phyloP scores from a whole-genome alignment of 2,113 vertebrate species.

The Urocitellus parryii region DNA sequence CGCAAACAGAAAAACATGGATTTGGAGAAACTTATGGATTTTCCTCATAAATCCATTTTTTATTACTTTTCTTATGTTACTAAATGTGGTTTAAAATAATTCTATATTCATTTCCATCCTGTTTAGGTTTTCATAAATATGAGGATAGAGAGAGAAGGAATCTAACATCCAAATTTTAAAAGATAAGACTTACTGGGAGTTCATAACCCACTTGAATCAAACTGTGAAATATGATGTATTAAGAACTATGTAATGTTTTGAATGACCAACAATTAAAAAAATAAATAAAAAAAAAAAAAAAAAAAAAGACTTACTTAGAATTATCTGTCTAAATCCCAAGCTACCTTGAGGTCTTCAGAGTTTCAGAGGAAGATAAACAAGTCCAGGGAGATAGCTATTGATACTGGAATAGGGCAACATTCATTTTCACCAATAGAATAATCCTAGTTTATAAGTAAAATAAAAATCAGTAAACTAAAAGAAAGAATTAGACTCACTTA shows the following conservation, averaged over 20 bases:
- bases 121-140: background rate
- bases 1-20: background rate
- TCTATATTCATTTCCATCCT: background rate
- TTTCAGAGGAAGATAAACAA: background rate
- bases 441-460: background rate
- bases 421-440: background rate
- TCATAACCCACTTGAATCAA: too few species aligned
- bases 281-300: too few species aligned
- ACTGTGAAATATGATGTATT: too few species aligned
- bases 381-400: background rate
- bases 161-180: background rate
- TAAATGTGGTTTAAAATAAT: slow-evolving; percentile 44
- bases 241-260: too few species aligned
- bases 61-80: background rate
- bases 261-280: too few species aligned
- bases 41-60: background rate
- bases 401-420: background rate
- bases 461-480: too few species aligned
- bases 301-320: background rate
- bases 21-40: slow-evolving; percentile 16
- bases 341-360: background rate
- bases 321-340: background rate
- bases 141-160: background rate
- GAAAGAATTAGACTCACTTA: background rate
- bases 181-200: background rate